Percentiles rank a stretch among this genome's conserved stretches.
Conservation (phyloP, 2,797 vertebrate genomes). For the Echeneis naucrates region DNA sequence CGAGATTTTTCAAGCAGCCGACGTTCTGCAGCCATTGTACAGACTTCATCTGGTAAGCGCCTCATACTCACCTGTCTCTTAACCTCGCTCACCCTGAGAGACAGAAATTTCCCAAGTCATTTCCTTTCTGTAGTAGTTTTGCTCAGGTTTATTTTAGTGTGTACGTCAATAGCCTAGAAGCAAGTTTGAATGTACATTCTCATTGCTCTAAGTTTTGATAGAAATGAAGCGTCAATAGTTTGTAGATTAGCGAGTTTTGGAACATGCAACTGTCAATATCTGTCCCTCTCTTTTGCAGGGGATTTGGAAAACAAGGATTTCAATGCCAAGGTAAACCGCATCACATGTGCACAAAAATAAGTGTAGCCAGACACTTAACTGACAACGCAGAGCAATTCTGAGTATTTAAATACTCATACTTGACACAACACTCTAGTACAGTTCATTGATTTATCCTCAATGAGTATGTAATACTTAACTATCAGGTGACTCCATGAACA, state of each 20-base stretch:
- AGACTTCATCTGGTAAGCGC: slow-evolving; percentile 95
- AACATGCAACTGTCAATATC: background rate
- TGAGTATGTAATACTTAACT: background rate
- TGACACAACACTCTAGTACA: no score
- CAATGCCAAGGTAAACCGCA: slow-evolving; percentile 95
- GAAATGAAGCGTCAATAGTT: background rate
- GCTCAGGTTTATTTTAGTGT: background rate
- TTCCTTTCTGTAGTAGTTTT: background rate
- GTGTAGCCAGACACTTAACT: background rate
- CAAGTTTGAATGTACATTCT: background rate
- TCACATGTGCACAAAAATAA: slow-evolving; percentile 2
- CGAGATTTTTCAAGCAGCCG: slow-evolving; percentile 94
- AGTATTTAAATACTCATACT: background rate
- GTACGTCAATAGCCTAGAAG: background rate
- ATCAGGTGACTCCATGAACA: background rate
- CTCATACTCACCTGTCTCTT: background rate
- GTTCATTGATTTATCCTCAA: background rate
- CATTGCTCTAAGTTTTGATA: background rate
- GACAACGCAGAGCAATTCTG: background rate
- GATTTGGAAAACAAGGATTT: slow-evolving; percentile 99
- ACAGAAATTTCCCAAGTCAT: no score
- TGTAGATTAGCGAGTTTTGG: background rate
- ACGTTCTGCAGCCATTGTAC: slow-evolving; percentile 96
- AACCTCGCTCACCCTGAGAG: background rate
- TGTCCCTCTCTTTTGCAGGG: slow-evolving; percentile 85